Base-by-base conservation (phyloP, 2,888 invertebrate genomes). In the Ornithoptera priamus region DNA sequence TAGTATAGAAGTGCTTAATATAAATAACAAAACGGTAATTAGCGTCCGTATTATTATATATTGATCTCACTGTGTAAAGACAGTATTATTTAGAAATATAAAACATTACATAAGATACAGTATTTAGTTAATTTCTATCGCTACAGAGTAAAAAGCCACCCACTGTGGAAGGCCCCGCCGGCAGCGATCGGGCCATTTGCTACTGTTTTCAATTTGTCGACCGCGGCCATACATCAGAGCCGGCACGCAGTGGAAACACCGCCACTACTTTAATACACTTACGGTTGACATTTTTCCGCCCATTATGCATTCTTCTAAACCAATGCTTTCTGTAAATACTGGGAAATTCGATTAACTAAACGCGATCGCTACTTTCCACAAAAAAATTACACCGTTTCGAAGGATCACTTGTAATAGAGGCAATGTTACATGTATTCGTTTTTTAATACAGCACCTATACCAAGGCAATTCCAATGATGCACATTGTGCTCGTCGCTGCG, bases 171-270 rank as follows among this genome's bases (percentile, higher is more conserved):
- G 71, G 76, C 73, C 70, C 72, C 73, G 76, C 78, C 78, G 77
- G 75, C 78, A 80, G 83, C 81, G 82, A 87, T 84, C 88, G 88
- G 84, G 78, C 89, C 89, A 90, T 90, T 90, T 88, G 85, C 85
- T 84, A 80, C 85, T 86, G 85, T 88, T 88, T 88, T 85, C 90
- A 89, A 89, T 89, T 89, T 89, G 88, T 85, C 85, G 83, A 78
- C 78, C 76, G 83, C 79, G 78, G 76, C 87, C 84, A 88, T 90
- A 88, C 88, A 88, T 90, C 90, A 89, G 87, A 77, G 76, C 81
- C 73, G 84, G 85, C 83, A 82, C 83, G 84, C 85, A 82, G 83
- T 80, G 80, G 78, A 80, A 80, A 81, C 80, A 74, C 77, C 74
- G 77, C 81, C 84, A 85, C 84, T 82, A 86, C 85, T 87, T 86